Evolutionary conservation across 2,888 invertebrate species (phyloP).

Genomic region (Eupithecia tripunctaria): DNA sequence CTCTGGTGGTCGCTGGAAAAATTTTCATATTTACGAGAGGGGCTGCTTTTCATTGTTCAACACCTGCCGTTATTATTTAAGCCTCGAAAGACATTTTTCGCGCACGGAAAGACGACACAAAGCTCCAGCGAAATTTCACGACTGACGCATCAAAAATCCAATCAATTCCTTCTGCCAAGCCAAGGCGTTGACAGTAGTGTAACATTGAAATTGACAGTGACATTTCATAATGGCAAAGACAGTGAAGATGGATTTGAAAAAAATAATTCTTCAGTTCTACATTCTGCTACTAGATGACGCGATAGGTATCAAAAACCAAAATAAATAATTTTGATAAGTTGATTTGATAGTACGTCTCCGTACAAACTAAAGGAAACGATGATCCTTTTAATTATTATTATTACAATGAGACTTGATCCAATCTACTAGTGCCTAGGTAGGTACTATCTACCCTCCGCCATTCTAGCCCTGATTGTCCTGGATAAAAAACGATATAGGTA

Average conservation of each 20-base stretch:
- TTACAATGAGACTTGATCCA: too few species aligned
- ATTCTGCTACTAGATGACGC: neutral
- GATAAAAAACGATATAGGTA: too few species aligned
- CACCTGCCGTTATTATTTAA: conserved; percentile 60
- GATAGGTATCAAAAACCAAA: neutral
- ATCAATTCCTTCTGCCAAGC: neutral
- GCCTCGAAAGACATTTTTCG: conserved; percentile 76
- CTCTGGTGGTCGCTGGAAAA: conserved; percentile 77
- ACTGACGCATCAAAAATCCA: conserved; percentile 37
- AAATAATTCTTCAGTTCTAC: neutral
- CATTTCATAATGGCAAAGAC: neutral
- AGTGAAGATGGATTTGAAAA: neutral
- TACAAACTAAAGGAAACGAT: too few species aligned
- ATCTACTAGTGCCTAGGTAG: too few species aligned
- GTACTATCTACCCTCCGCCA: too few species aligned
- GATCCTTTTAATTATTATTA: too few species aligned
- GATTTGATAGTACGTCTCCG: too few species aligned
- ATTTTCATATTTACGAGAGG: conserved; percentile 81
- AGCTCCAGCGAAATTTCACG: conserved; percentile 62
- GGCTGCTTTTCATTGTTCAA: conserved; percentile 83
- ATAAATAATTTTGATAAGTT: too few species aligned
- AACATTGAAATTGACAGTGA: neutral
- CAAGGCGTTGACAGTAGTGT: neutral
- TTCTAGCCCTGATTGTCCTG: too few species aligned
- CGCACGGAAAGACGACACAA: conserved; percentile 65